Conservation (phyloP, 2,113 vertebrate species). For the Cyanoderma ruficeps region DNA sequence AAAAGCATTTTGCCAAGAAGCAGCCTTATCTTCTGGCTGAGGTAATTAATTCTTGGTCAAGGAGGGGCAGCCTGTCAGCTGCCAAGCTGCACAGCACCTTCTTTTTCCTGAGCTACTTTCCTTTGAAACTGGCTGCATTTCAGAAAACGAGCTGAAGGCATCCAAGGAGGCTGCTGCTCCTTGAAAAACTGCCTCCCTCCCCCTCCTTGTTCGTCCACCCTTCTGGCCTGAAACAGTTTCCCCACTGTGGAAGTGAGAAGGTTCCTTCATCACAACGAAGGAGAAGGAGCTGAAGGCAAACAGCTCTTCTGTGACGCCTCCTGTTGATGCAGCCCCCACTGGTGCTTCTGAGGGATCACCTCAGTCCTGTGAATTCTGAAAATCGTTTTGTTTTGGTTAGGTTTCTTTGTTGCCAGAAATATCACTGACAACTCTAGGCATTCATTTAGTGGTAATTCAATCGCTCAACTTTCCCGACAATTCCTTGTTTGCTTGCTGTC, state of each 20-base stretch:
- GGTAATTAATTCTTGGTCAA: background rate
- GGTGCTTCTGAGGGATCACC: background rate
- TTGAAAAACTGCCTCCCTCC: background rate
- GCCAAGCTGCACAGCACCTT: background rate
- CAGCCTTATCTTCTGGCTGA: background rate
- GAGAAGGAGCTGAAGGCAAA: background rate
- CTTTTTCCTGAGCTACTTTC: background rate
- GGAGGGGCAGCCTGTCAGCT: background rate
- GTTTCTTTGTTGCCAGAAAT: background rate
- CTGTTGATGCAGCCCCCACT: fast-evolving
- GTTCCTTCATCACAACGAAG: background rate
- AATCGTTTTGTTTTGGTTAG: background rate
- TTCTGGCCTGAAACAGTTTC: background rate
- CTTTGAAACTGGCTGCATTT: background rate
- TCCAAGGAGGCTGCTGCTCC: background rate
- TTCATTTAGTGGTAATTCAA: background rate
- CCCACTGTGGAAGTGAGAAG: background rate
- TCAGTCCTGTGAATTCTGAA: background rate
- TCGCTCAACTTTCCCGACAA: background rate
- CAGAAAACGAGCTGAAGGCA: background rate
- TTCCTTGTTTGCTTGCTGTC: conserved; percentile 1
- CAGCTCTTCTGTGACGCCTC: background rate
- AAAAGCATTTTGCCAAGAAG: background rate
- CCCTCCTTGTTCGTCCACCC: background rate
- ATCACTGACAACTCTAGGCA: background rate